A percentile compares a stretch with the other conserved stretches of the same genome.
Conservation (phyloP, 2,797 vertebrate species). For the Xyrichtys novacula region DNA sequence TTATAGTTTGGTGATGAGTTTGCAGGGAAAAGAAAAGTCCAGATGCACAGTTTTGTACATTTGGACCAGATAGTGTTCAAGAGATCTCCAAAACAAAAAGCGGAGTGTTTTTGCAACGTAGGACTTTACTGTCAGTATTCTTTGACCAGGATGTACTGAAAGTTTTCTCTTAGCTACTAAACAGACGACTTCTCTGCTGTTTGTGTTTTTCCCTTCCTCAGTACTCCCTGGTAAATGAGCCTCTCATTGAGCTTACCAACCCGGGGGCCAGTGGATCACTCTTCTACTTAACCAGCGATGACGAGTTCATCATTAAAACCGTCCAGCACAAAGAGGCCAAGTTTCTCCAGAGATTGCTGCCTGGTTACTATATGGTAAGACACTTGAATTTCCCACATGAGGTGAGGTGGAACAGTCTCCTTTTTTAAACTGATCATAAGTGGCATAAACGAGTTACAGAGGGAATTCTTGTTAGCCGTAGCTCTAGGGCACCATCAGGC, state of each 20-base stretch:
- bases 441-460: conserved; percentile 14
- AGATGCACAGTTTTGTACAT: too few species aligned
- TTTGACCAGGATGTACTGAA: not conserved
- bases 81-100: too few species aligned
- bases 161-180: conserved; percentile 8
- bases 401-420: not conserved
- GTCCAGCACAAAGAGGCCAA: conserved; percentile 99
- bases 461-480: conserved; percentile 12
- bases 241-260: conserved; percentile 96
- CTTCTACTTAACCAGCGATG: conserved; percentile 98
- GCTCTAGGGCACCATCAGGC: not conserved
- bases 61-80: too few species aligned
- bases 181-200: conserved; percentile 7
- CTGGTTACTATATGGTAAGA: conserved; percentile 98
- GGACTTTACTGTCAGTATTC: not conserved
- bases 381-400: not conserved
- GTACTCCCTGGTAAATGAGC: conserved; percentile 97
- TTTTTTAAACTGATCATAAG: conserved; percentile 1
- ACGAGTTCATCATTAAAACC: conserved; percentile 99
- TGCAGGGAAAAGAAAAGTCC: too few species aligned
- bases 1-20: too few species aligned
- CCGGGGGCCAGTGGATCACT: conserved; percentile 97
- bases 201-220: conserved; percentile 64
- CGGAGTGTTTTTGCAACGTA: too few species aligned
- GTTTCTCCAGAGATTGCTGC: conserved; percentile 97